phyloP scores from a whole-genome alignment of 2,888 invertebrate species.

The Hanleya hanleyi region DNA sequence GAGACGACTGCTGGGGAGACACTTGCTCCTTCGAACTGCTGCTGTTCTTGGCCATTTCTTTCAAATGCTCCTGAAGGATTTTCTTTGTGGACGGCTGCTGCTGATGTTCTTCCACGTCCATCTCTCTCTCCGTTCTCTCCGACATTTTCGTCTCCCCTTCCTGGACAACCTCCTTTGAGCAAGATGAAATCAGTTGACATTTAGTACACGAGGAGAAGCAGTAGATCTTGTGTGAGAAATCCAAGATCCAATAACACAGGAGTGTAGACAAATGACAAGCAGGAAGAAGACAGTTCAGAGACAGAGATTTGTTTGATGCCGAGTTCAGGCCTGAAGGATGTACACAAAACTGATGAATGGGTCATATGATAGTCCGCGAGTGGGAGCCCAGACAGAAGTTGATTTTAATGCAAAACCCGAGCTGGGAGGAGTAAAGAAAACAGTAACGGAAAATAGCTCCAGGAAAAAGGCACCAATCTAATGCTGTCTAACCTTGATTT shows the following conservation, averaged over 20 bases:
- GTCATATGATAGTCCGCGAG: background rate
- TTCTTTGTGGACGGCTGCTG: background rate
- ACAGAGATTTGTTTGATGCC: no score
- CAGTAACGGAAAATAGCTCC: background rate
- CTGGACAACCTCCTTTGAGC: background rate
- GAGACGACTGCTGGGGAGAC: no score
- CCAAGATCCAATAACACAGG: background rate
- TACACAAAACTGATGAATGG: no score
- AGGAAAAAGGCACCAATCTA: background rate
- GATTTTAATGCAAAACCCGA: background rate
- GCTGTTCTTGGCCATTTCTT: constrained; percentile 6
- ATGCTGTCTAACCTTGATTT: background rate
- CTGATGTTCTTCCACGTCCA: background rate
- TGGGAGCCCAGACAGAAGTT: background rate
- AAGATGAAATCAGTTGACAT: background rate
- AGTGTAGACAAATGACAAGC: no score
- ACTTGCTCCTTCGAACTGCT: background rate
- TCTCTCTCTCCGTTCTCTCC: background rate
- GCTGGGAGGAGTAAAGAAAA: background rate
- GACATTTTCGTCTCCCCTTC: background rate
- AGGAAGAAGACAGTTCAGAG: no score
- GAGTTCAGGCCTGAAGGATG: no score
- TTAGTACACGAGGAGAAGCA: background rate
- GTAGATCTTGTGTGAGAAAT: background rate
- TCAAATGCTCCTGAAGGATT: constrained; percentile 3